These are phyloP conservation scores for Prunella strophiata DNA, from an alignment of 2,797 vertebrate genomes.

Conservation along the genomic window DNA sequence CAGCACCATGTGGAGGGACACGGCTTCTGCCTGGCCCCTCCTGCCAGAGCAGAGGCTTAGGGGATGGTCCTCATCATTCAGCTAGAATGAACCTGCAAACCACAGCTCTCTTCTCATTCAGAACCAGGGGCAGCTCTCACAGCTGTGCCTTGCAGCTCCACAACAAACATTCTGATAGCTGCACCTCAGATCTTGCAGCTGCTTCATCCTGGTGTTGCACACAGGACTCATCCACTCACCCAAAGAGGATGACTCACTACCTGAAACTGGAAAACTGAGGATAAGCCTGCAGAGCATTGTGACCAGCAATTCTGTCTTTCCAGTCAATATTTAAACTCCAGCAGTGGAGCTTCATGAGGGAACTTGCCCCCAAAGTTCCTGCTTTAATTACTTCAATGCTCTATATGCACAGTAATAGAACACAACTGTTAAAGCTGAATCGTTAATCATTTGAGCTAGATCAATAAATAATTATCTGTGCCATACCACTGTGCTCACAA, in stretches of 20 bases:
- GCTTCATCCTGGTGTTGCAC: background rate
- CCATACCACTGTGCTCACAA: background rate
- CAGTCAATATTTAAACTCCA: background rate
- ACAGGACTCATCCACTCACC: background rate
- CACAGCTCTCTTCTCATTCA: background rate
- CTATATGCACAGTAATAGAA: constrained; percentile 13
- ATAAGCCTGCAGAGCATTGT: background rate
- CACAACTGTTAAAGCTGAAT: background rate
- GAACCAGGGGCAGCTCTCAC: background rate
- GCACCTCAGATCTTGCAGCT: background rate
- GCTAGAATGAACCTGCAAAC: background rate
- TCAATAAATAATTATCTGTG: constrained; percentile 72
- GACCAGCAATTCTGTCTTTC: background rate
- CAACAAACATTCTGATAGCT: background rate
- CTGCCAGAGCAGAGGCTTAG: background rate
- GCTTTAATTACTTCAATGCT: constrained; percentile 17
- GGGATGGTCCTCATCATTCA: background rate
- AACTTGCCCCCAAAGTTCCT: background rate
- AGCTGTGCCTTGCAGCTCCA: background rate
- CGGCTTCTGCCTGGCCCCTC: background rate
- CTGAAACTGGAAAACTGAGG: background rate
- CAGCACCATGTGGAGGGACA: background rate
- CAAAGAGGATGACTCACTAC: background rate
- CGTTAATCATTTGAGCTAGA: constrained; percentile 57
- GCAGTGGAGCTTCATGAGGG: background rate